These are phyloP conservation scores for Parazoanthus darwini DNA, from an alignment of 92 coral and sea anemone species.

Conservation along the genomic window DNA sequence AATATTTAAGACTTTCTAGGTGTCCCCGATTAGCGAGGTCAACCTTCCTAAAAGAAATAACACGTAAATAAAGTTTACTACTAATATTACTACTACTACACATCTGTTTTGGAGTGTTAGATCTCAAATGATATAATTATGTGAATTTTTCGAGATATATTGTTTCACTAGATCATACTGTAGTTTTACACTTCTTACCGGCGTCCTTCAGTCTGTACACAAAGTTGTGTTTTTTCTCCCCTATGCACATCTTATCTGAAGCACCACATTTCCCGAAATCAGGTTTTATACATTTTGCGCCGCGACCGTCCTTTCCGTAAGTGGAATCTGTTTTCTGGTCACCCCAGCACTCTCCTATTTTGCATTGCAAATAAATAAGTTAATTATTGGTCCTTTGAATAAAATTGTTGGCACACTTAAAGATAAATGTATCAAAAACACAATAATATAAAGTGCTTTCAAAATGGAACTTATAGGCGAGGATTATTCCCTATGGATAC, in stretches of 20 bases:
- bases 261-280: conserved; percentile 32
- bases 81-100: too few relatives aligned
- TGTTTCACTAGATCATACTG: too few relatives aligned
- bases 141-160: too few relatives aligned
- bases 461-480: too few relatives aligned
- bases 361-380: background rate
- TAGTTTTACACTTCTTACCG: background rate
- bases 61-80: too few relatives aligned
- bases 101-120: too few relatives aligned
- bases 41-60: too few relatives aligned
- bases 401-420: background rate
- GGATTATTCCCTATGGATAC: too few relatives aligned
- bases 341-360: conserved; percentile 36
- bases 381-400: background rate
- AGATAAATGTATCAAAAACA: background rate
- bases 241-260: conserved; percentile 48
- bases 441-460: too few relatives aligned
- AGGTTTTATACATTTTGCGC: conserved; percentile 38
- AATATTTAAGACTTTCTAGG: too few relatives aligned
- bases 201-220: conserved; percentile 46
- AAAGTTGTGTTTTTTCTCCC: conserved; percentile 49
- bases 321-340: conserved; percentile 37
- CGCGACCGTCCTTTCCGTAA: background rate
- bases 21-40: too few relatives aligned
- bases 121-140: too few relatives aligned